Percentiles rank a stretch among this genome's conserved stretches.
Conservation (phyloP, 2,113 vertebrate species). For the Ondatra zibethicus region DNA sequence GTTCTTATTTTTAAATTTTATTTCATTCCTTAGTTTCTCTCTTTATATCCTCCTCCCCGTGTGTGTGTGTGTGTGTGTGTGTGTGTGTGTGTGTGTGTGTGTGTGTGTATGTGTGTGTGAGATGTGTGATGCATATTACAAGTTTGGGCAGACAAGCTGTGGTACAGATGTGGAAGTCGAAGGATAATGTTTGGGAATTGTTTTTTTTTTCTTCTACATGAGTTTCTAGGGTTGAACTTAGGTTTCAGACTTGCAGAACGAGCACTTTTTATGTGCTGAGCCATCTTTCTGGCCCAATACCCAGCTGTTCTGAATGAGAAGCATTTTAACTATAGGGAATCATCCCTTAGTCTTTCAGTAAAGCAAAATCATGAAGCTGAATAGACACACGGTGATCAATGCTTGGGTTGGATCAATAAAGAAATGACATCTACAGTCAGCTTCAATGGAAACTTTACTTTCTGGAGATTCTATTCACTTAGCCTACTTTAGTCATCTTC, state of each 20-base stretch:
- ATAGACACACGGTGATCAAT: slow-evolving; percentile 75
- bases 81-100: neutral
- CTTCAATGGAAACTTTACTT: slow-evolving; percentile 79
- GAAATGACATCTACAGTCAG: slow-evolving; percentile 78
- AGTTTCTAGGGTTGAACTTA: neutral
- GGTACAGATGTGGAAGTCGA: no score
- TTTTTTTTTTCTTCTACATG: neutral
- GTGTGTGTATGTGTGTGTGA: neutral
- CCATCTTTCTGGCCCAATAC: neutral
- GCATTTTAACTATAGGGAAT: slow-evolving; percentile 49
- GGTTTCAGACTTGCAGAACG: neutral
- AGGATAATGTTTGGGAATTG: neutral
- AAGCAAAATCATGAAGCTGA: slow-evolving; percentile 70
- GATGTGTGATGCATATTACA: neutral
- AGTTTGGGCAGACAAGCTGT: no score
- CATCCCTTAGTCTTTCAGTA: slow-evolving; percentile 74
- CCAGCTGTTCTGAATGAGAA: slow-evolving; percentile 16
- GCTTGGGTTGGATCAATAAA: slow-evolving; percentile 81
- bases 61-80: neutral
- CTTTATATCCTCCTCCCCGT: accelerated
- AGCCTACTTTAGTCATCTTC: slow-evolving; percentile 22
- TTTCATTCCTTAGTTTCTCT: neutral
- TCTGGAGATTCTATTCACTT: slow-evolving; percentile 46
- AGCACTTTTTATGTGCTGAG: neutral
- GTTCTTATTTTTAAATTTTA: neutral